Evolutionary conservation across 2,797 vertebrate species (phyloP), one percentile per base, ranked within the genome.

Genomic region (Cossypha niveicapilla): DNA sequence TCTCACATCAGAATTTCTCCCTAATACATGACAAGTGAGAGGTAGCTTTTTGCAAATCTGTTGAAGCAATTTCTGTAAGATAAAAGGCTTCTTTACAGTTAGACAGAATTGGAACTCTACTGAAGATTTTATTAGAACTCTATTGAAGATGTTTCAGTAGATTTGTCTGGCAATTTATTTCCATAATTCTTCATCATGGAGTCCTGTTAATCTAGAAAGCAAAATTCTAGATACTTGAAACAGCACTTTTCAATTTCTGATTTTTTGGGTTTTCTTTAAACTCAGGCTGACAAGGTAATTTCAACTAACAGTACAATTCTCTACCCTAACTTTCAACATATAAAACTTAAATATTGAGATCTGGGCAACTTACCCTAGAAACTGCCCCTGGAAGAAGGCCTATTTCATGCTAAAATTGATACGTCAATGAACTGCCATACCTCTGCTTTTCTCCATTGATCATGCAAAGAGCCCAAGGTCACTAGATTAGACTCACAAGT

Each of bases 191-290:
- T 82, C 37, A 63, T 25, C 9, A 41, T 18, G 54, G 65, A 42
- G 48, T 57, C 6, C 5, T 54, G 14, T 56, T 72, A 37, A 28
- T 42, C 53, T 32, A 25, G 19, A 88, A 58, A 16, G 19, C 62
- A 79, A 51, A 56, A 35, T 15, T 9, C 24, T 53, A 68, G 30
- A 56, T 80, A 47, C 10, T 57, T 2, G 15, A 72, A 85, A 24
- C 1, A 57, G 3, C 0, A 3, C 22, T 79, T 60, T 78, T 22
- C 6, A 37, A 9, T 1, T 4, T 37, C 24, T 35, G 12, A 0
- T 3, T 8, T 47, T 47, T 53, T 27, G 27, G 12, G 5, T 63
- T 67, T 44, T 3, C 45, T 66, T 48, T 30, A 3, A 57, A 39
- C 3, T 56, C 11, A 44, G 11, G 1, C 6, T 72, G 21, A 56